These are phyloP conservation scores for Salticus scenicus DNA, from an alignment of 2,888 invertebrate species.

Conservation along the genomic window DNA sequence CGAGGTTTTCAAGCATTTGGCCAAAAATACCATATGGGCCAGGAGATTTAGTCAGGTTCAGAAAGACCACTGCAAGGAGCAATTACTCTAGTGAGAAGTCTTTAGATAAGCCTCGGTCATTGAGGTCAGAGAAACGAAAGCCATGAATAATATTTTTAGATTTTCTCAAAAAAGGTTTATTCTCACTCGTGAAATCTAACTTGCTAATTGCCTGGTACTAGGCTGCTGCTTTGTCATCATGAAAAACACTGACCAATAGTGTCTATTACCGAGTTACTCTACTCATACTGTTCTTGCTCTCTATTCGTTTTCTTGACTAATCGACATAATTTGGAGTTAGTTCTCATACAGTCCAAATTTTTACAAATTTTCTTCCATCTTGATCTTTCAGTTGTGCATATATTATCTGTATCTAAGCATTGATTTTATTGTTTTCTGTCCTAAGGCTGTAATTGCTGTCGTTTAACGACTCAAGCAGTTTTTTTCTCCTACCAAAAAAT, in stretches of 20 bases:
- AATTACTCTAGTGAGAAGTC: not conserved
- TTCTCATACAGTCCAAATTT: not conserved
- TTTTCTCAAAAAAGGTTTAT: too few relatives aligned
- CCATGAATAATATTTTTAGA: too few relatives aligned
- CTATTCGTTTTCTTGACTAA: not conserved
- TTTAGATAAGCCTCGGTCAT: not conserved
- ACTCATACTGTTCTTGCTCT: slow-evolving; percentile 1
- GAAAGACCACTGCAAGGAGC: not conserved
- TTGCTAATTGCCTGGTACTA: too few relatives aligned
- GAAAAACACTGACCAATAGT: not conserved
- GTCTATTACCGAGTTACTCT: not conserved
- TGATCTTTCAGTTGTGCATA: not conserved
- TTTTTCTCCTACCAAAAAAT: slow-evolving; percentile 6
- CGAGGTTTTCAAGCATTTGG: too few relatives aligned
- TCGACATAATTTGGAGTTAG: not conserved
- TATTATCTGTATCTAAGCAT: not conserved
- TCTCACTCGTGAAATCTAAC: too few relatives aligned
- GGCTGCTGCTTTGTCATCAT: slow-evolving; percentile 4
- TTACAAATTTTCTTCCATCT: not conserved
- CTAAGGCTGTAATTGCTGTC: not conserved
- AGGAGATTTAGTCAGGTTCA: not conserved
- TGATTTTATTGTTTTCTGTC: slow-evolving; percentile 23
- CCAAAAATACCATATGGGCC: too few relatives aligned
- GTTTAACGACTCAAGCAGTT: not conserved
- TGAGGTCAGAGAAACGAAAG: too few relatives aligned